Evolutionary conservation across 2,888 invertebrate genomes (phyloP).

Genomic region (Tipula confusa): DNA sequence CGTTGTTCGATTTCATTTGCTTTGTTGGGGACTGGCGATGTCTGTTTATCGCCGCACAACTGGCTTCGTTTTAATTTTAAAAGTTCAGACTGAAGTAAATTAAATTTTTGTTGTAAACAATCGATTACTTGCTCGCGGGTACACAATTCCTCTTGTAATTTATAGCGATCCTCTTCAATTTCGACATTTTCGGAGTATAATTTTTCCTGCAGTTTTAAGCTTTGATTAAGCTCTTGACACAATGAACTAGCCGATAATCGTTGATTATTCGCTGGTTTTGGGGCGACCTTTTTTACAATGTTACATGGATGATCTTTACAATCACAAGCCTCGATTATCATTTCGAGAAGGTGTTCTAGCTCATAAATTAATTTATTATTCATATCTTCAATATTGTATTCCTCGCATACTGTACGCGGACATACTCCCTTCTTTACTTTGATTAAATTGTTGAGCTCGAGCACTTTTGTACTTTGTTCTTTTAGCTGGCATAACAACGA

Average conservation of each 20-base stretch:
- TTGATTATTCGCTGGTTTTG: neutral
- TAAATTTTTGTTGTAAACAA: conserved; percentile 35
- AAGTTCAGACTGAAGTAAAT: conserved; percentile 34
- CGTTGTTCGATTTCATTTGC: conserved; percentile 27
- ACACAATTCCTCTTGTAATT: conserved; percentile 35
- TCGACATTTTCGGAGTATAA: conserved; percentile 63
- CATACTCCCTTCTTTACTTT: neutral
- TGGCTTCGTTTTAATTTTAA: neutral
- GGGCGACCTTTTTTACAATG: neutral
- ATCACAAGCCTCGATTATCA: neutral
- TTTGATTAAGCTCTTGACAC: neutral
- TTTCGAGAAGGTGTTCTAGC: neutral
- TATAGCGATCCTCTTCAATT: conserved; percentile 62
- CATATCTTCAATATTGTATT: neutral
- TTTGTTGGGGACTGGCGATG: neutral
- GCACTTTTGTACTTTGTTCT: neutral
- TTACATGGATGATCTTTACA: neutral
- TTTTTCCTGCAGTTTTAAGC: conserved; percentile 56
- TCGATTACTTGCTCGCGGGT: conserved; percentile 34
- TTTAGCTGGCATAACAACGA: neutral
- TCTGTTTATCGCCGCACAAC: neutral
- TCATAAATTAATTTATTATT: neutral
- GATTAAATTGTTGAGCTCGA: neutral
- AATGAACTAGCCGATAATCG: neutral
- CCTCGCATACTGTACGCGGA: neutral